Conservation (phyloP, 2,797 vertebrate genomes). For the Acipenser transmontanus region DNA sequence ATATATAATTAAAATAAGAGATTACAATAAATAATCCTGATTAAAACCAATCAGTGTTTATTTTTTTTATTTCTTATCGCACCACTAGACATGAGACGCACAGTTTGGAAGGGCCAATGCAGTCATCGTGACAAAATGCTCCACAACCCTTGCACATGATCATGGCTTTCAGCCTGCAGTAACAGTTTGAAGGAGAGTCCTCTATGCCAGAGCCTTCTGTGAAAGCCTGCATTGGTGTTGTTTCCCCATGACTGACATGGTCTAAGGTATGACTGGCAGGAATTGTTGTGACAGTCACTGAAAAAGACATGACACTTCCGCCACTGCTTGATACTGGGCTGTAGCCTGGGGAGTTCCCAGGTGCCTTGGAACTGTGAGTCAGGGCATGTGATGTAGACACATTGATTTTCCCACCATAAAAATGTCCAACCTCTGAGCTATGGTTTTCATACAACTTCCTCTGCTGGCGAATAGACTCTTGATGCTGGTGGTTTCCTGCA, state of each 20-base stretch:
- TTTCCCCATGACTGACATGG: slow-evolving; percentile 55
- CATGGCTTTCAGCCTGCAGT: slow-evolving; percentile 97
- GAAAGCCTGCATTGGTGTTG: slow-evolving; percentile 73
- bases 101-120: slow-evolving; percentile 94
- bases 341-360: slow-evolving; percentile 40
- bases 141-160: slow-evolving; percentile 98
- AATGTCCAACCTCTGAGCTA: slow-evolving; percentile 48
- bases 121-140: slow-evolving; percentile 95
- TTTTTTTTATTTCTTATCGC: slow-evolving; percentile 57
- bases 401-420: slow-evolving; percentile 84
- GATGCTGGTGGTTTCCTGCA: slow-evolving; percentile 48
- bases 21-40: slow-evolving; percentile 48
- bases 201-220: slow-evolving; percentile 67
- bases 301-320: slow-evolving; percentile 90
- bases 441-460: slow-evolving; percentile 57
- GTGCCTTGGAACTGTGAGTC: slow-evolving; percentile 50
- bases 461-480: slow-evolving; percentile 46
- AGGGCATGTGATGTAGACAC: slow-evolving; percentile 75
- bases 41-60: slow-evolving; percentile 23
- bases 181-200: slow-evolving; percentile 85
- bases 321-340: slow-evolving; percentile 57
- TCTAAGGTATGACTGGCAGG: slow-evolving; percentile 66
- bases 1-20: slow-evolving; percentile 36
- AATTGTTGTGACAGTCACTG: slow-evolving; percentile 92
- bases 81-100: slow-evolving; percentile 95